phyloP scores from a whole-genome alignment of 1,140 invertebrate species.

The Heliconius eleuchia region DNA sequence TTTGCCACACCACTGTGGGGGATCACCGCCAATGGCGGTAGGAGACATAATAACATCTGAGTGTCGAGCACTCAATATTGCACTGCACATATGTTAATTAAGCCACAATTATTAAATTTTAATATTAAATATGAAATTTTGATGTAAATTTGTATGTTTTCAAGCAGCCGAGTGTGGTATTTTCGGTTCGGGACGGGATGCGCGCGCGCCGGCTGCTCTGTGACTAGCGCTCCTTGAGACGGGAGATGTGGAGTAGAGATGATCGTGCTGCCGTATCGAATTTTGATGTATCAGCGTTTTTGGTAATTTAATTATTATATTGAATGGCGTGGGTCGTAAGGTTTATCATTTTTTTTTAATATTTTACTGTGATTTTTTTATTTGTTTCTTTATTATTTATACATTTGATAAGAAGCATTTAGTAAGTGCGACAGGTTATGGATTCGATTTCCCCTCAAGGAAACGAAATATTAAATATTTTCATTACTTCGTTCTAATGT shows the following conservation, averaged over 20 bases:
- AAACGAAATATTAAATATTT: too few relatives aligned
- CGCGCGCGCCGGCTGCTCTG: constrained; percentile 65
- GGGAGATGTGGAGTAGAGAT: constrained; percentile 64
- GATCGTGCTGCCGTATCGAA: constrained; percentile 41
- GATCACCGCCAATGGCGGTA: constrained; percentile 64
- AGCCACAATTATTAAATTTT: neutral
- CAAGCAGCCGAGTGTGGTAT: constrained; percentile 42
- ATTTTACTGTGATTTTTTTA: too few relatives aligned
- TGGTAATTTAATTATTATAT: neutral
- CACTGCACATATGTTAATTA: constrained; percentile 31
- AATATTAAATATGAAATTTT: neutral
- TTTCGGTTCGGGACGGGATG: constrained; percentile 65
- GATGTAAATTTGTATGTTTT: neutral
- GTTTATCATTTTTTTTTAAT: too few relatives aligned
- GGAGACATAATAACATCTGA: constrained; percentile 72
- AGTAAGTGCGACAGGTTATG: too few relatives aligned
- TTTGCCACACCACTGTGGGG: constrained; percentile 73
- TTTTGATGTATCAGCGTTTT: neutral
- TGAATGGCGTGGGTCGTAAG: too few relatives aligned
- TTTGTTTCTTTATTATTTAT: too few relatives aligned
- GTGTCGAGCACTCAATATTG: constrained; percentile 29
- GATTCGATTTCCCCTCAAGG: too few relatives aligned
- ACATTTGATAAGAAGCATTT: too few relatives aligned
- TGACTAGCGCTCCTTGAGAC: constrained; percentile 77
- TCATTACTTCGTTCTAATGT: too few relatives aligned